Evolutionary conservation across 2,797 vertebrate genomes (phyloP).

Genomic region (Argentina silus): DNA sequence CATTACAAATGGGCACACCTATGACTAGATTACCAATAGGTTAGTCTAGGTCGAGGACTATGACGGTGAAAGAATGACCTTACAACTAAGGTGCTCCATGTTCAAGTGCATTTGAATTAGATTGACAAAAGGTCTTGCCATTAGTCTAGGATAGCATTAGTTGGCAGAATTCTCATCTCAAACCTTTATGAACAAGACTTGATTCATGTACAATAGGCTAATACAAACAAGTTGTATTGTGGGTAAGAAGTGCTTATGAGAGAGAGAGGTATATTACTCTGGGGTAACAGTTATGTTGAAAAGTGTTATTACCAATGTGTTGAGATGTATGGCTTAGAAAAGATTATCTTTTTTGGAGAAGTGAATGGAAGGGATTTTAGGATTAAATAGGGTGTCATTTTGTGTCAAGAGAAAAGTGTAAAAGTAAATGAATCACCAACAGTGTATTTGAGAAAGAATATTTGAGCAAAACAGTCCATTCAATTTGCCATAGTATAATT

Average conservation of each 20-base stretch:
- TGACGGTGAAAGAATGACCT: neutral
- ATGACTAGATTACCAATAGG: neutral
- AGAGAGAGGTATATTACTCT: no score
- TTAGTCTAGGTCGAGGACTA: neutral
- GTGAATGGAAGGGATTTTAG: neutral
- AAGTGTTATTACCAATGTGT: neutral
- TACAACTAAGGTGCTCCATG: neutral
- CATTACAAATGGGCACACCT: neutral
- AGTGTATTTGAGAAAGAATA: neutral
- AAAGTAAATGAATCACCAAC: neutral
- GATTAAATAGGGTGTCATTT: neutral
- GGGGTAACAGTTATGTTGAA: no score
- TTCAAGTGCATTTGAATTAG: slow-evolving; percentile 25
- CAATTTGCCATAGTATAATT: neutral
- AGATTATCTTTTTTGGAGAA: neutral
- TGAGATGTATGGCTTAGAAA: neutral
- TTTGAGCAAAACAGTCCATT: neutral
- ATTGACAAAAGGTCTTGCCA: slow-evolving; percentile 26
- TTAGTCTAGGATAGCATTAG: slow-evolving; percentile 24
- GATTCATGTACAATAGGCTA: slow-evolving; percentile 5
- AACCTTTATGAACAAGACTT: slow-evolving; percentile 36
- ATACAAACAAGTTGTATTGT: no score
- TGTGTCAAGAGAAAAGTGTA: neutral
- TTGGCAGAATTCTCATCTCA: slow-evolving; percentile 21
- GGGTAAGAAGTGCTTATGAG: no score